phyloP scores from a whole-genome alignment of 2,797 vertebrate genomes.

The Antennarius maculatus region DNA sequence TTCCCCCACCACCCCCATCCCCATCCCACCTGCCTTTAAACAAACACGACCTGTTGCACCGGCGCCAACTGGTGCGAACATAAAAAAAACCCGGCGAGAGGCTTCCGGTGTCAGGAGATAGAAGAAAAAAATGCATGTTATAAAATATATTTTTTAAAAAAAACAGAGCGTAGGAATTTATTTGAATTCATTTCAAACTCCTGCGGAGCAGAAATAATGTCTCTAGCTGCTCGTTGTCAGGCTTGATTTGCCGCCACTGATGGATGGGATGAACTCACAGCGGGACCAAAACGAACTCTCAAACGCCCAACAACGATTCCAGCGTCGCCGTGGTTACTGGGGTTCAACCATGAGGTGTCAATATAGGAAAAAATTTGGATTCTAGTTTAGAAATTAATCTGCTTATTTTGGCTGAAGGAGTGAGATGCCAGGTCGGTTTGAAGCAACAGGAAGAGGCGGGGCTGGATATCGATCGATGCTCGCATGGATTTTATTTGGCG shows the following conservation, averaged over 20 bases:
- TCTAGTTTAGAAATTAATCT: too few relatives aligned
- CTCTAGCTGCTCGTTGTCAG: background rate
- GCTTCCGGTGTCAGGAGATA: constrained; percentile 27
- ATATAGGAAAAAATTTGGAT: too few relatives aligned
- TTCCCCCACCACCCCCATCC: too few relatives aligned
- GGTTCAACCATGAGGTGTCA: constrained; percentile 1
- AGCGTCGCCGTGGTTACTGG: background rate
- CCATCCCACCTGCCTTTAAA: constrained; percentile 51
- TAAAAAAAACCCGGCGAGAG: constrained; percentile 10
- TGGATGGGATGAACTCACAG: background rate
- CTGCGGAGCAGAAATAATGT: background rate
- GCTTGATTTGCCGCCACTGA: constrained; percentile 22
- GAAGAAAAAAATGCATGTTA: constrained; percentile 19
- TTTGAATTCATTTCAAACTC: constrained; percentile 14
- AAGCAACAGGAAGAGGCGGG: background rate
- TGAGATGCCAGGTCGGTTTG: too few relatives aligned
- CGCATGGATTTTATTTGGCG: background rate
- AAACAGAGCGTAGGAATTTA: background rate
- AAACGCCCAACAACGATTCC: background rate
- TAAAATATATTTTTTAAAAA: background rate
- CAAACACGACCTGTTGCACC: constrained; percentile 58
- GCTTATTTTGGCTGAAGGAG: too few relatives aligned
- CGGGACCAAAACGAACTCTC: background rate
- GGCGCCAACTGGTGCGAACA: constrained; percentile 30
- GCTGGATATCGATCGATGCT: background rate